Conservation (phyloP, 2,113 vertebrate genomes). For the Heliornis fulica region DNA sequence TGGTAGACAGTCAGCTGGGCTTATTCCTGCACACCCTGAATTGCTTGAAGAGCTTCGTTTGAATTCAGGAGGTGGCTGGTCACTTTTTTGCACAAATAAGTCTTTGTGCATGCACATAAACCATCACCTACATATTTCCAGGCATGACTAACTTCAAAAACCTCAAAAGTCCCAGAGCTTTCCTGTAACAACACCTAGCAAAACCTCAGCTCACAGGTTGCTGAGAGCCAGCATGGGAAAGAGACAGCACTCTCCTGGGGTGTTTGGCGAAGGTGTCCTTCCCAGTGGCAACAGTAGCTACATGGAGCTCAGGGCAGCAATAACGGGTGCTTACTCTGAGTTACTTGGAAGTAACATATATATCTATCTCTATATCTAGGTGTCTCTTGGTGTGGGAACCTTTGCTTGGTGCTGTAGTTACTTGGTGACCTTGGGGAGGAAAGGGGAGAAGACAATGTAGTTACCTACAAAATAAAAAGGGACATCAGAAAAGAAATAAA, state of each 20-base stretch:
- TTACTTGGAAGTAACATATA: background rate
- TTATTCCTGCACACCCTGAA: background rate
- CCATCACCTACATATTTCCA: background rate
- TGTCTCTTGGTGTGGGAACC: background rate
- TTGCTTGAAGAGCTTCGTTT: background rate
- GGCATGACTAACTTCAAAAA: background rate
- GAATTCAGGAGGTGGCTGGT: background rate
- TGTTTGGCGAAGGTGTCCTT: background rate
- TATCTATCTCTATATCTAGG: rapidly evolving
- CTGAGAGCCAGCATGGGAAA: background rate
- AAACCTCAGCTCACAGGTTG: background rate
- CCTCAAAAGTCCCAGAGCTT: background rate
- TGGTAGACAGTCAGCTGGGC: background rate
- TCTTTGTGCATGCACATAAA: background rate
- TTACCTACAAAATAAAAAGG: background rate
- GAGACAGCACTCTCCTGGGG: background rate
- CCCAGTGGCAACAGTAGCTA: rapidly evolving
- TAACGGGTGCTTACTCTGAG: background rate
- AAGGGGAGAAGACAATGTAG: background rate
- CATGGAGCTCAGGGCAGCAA: background rate
- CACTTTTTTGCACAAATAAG: background rate
- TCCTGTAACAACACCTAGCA: background rate
- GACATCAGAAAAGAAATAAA: background rate
- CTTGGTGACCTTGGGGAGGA: background rate
- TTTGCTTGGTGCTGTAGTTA: background rate